A percentile compares a stretch with the other conserved stretches of the same genome.
phyloP scores from a whole-genome alignment of 2,888 invertebrate genomes.

The Anticlea derivata region DNA sequence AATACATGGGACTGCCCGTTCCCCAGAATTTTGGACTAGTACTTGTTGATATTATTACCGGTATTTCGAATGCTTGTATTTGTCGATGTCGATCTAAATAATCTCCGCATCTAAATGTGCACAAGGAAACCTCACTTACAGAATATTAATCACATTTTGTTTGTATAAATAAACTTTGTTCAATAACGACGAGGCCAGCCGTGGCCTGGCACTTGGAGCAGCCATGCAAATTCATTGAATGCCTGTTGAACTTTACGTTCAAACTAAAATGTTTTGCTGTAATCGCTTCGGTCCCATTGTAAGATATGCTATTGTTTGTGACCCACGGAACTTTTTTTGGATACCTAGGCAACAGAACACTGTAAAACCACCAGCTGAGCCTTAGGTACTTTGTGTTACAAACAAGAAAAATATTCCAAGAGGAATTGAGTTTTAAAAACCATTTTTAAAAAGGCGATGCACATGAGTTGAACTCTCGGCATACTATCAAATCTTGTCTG shows the following conservation, averaged over 20 bases:
- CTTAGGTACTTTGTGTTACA: too few species aligned
- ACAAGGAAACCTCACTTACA: conserved; percentile 33
- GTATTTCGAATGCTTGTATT: conserved; percentile 3
- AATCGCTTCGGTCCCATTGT: not conserved
- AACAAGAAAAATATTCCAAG: too few species aligned
- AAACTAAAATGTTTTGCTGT: conserved; percentile 2
- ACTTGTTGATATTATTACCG: not conserved
- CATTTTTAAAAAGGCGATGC: not conserved
- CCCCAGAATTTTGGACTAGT: not conserved
- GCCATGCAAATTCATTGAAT: conserved; percentile 40
- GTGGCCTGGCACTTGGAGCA: conserved; percentile 27
- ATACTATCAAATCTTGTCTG: conserved; percentile 9
- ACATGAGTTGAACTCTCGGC: not conserved
- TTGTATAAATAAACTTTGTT: conserved; percentile 31
- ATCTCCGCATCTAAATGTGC: conserved; percentile 15
- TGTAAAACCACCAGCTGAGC: too few species aligned
- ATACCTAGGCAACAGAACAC: too few species aligned
- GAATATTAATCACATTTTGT: conserved; percentile 36
- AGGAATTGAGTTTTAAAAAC: not conserved
- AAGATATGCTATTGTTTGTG: not conserved
- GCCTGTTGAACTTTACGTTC: conserved; percentile 4
- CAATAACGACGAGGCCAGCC: conserved; percentile 41
- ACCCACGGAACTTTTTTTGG: not conserved
- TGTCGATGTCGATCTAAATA: conserved; percentile 16
- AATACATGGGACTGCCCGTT: too few species aligned